Base-by-base conservation (phyloP, 2,888 invertebrate genomes). In the Piscicola geometra region DNA sequence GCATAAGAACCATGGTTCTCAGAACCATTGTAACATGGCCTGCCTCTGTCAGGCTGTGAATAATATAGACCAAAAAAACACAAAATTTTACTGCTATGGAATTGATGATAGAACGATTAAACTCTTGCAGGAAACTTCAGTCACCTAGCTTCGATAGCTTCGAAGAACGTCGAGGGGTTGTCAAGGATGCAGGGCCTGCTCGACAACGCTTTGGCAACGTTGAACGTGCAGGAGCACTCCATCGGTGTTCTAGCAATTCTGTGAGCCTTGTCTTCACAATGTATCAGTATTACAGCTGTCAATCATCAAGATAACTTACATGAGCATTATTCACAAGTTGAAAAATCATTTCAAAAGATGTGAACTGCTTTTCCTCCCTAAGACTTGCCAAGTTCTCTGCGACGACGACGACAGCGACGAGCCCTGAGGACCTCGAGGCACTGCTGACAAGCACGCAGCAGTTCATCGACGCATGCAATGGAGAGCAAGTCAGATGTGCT, bases 161-260 rank as follows among this genome's bases (percentile, higher is more conserved):
- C 82, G 36, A 86, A 86, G 78, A 91, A 91, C n/a, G 89, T 90
- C 75, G 93, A 94, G 77, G 88, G 91, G 1, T 87, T 95, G 75
- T 88, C 90, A 79, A 91, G 93, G 84, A 93, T 94, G 87, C 89
- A 90, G 80, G 90, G 90, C 79, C 93, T 93, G 83, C 88, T 96
- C 80, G 93, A 92, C 84, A 94, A 91, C 85, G 94, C 94, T 47
- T 86, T 96, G 81, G 94, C 93, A 85, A 94, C 94, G 0, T 88
- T 96, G 77, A 93, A 94, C 84, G 88, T 93, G 77, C 93, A 94
- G 83, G 92, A 94, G 83, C 94, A 96, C 86, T 93, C 94, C 12
- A 86, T 95, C 76, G 95, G 94, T 71, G 91, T 94, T 75, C 86
- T 95, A 76, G 92, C 92, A 76, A 92, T 96, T 41, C 87, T 96